Conservation (phyloP, 2,113 vertebrate species). For the Fregata magnificens region DNA sequence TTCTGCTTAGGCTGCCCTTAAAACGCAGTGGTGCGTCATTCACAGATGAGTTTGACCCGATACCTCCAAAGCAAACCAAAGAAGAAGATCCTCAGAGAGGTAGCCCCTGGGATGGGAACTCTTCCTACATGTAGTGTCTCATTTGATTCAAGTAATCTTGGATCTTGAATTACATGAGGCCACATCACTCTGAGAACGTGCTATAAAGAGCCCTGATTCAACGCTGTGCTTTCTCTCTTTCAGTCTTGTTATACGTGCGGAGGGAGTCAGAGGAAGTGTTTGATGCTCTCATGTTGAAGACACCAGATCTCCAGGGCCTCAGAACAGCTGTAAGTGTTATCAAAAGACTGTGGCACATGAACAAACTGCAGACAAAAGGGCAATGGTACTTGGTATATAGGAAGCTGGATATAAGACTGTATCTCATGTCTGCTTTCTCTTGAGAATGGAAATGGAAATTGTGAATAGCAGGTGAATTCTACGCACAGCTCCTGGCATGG, state of each 20-base stretch:
- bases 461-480: not conserved
- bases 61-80: conserved; percentile 80
- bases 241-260: conserved; percentile 92
- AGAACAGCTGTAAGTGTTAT: conserved; percentile 87
- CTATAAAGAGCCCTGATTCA: not conserved
- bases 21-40: conserved; percentile 83
- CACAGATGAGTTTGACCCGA: conserved; percentile 73
- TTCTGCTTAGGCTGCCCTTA: conserved; percentile 72
- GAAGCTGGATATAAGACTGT: not conserved
- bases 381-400: not conserved
- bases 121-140: not conserved
- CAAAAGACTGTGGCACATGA: not conserved
- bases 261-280: conserved; percentile 91
- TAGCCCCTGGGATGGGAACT: conserved; percentile 37
- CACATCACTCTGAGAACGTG: rapidly evolving
- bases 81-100: conserved; percentile 89
- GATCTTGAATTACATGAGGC: rapidly evolving
- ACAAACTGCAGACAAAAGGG: not conserved
- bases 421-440: not conserved
- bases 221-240: not conserved
- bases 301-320: conserved; percentile 89
- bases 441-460: not conserved
- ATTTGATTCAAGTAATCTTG: not conserved
- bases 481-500: not conserved
- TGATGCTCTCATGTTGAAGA: conserved; percentile 94